A percentile compares a stretch with the other conserved stretches of the same genome.
Conservation (phyloP, 2,113 vertebrate species). For the Hirundichthys speculiger region DNA sequence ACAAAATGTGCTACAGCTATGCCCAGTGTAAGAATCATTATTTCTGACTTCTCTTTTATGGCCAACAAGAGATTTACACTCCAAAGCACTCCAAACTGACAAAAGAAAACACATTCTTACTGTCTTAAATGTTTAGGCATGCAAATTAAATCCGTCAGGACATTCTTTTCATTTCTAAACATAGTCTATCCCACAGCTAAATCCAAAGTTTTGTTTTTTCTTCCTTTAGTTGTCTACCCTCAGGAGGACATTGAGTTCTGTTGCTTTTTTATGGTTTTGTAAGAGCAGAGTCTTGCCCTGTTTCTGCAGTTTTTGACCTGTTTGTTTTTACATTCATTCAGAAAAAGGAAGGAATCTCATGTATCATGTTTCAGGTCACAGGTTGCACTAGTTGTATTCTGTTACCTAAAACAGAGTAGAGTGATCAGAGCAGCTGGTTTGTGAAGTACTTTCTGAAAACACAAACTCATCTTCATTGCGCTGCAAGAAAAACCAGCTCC, state of each 20-base stretch:
- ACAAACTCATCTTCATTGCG: constrained; percentile 14
- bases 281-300: constrained; percentile 13
- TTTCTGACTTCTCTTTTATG: too few species aligned
- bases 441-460: constrained; percentile 30
- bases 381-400: constrained; percentile 42
- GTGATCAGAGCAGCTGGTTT: constrained; percentile 54
- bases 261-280: constrained; percentile 22
- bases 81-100: too few species aligned
- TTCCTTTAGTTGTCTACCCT: constrained; percentile 28
- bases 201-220: constrained; percentile 13
- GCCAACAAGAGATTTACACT: too few species aligned
- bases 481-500: constrained; percentile 26
- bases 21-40: too few species aligned
- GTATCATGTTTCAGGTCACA: constrained; percentile 51
- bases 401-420: constrained; percentile 43
- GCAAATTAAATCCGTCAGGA: constrained; percentile 42
- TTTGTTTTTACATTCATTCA: too few species aligned
- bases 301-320: constrained; percentile 4
- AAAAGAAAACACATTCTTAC: too few species aligned
- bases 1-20: too few species aligned
- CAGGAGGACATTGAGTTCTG: constrained; percentile 11
- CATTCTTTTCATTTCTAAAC: constrained; percentile 36
- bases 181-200: constrained; percentile 30
- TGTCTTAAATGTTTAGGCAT: constrained; percentile 31
- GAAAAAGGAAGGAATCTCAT: too few species aligned